Evolutionary conservation across 2,113 vertebrate genomes (phyloP), one percentile per base, ranked within the genome.

Genomic region (Strigops habroptila): DNA sequence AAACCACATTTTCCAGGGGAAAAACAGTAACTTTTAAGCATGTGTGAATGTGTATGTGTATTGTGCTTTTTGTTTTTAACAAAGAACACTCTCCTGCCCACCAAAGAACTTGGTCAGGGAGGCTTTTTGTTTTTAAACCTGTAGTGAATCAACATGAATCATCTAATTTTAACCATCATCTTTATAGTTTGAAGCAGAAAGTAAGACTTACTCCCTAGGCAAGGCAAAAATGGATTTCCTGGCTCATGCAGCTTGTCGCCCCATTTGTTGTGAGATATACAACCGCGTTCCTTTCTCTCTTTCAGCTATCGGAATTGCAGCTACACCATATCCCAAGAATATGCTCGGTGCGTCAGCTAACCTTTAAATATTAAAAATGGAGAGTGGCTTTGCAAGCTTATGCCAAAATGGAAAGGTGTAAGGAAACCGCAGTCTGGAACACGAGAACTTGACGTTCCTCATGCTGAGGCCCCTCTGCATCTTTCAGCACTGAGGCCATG

Each of bases 1-100:
- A 97, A 98, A 97, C 98, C 98, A 98, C 98, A 98, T 98, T 98
- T 98, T 98, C 97, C 98, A 98, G 95, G 93, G 98, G 90, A 96
- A 98, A 97, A 97, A 97, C 97, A 98, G 95, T 75, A 96, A 97
- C 94, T 97, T 97, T 95, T 96, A 93, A 94, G 95, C 25, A 2
- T 93, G 85, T 95, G 69, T 92, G 93, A 93, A 95, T 91, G 84
- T 60, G 80, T n/a, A 53, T 91, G 60, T 78, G 52, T 88, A 46
- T 93, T 90, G 52, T 84, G 57, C 35, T 95, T 80, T 77, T 91
- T 88, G 67, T 64, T 91, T 92, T 96, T 86, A 92, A 95, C 95
- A 94, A 95, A 95, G 91, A 92, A 76, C 73, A 3, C 33, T 94
- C 63, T 93, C 82, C 67, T 96, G 81, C 92, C 95, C 96, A 94